Evolutionary conservation across 2,797 vertebrate species (phyloP), one percentile per base, ranked within the genome.

Genomic region (Sarcoramphus papa): DNA sequence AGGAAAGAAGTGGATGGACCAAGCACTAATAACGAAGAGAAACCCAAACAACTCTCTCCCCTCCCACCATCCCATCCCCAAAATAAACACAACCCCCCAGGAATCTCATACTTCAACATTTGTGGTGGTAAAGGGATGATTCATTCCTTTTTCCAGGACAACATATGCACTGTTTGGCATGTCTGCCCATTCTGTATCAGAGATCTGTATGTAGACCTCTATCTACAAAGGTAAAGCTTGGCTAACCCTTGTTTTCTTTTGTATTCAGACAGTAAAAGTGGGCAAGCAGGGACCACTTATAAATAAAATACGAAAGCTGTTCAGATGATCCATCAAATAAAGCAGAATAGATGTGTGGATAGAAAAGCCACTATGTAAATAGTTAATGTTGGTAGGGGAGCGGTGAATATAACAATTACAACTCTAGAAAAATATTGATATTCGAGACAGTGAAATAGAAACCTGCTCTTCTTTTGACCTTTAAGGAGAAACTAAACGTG

Each of bases 401-500:
- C 47, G n/a, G 40, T 22, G 33, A 54, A 11, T 57, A 18, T 16
- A 56, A n/a, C 10, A 20, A 40, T 8, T 31, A 10, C 19, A 53
- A 41, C 14, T 75, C 37, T 16, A 35, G 43, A 53, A 13, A 37
- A 62, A 45, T 41, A 25, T 1, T 13, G 7, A 0, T 28, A 5
- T 53, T 31, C 12, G 31, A 72, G 85, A 50, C 30, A 35, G 23
- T n/a, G 37, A 57, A 62, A 45, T 12, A 30, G 77, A 50, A 70
- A 50, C 20, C 7, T 59, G 45, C 48, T 67, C 7, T 14, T 18
- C 51, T 51, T 62, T 25, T 21, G 51, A 14, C 22, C 51, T 70
- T 25, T 1, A 20, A 7, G 23, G 35, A 54, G 75, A 53, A 54
- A 0, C 23, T 3, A 0, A 6, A 12, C 4, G 2, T 31, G 35